These are phyloP conservation scores for Nomada ferruginata DNA, from an alignment of 2,888 invertebrate species.

Conservation along the genomic window DNA sequence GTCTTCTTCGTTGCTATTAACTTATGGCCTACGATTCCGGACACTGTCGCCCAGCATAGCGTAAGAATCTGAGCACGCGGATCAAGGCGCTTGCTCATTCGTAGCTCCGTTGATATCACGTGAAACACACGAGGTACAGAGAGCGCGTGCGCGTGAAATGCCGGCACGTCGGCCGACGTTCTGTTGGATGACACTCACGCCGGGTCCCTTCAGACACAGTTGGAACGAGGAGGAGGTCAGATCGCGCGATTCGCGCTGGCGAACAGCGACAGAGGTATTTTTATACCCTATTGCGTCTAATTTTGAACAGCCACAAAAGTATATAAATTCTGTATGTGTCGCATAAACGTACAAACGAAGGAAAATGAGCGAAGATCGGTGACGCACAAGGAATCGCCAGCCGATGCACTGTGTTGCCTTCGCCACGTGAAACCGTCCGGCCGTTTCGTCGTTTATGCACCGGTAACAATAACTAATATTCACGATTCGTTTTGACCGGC, in stretches of 20 bases:
- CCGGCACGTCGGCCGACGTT: constrained; percentile 43
- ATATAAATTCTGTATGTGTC: constrained; percentile 40
- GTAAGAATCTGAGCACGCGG: constrained; percentile 63
- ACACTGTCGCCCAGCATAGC: constrained; percentile 10
- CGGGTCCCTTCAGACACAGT: constrained; percentile 53
- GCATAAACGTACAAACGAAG: neutral
- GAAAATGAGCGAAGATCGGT: constrained; percentile 29
- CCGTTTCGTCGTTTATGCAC: constrained; percentile 3
- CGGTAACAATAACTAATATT: constrained; percentile 1
- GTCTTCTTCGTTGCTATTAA: constrained; percentile 40
- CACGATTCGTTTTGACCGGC: neutral
- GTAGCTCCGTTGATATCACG: constrained; percentile 73
- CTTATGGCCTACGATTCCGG: constrained; percentile 25
- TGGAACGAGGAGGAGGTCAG: constrained; percentile 52
- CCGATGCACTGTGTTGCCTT: constrained; percentile 31
- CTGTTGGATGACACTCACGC: constrained; percentile 42
- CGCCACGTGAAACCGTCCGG: constrained; percentile 35
- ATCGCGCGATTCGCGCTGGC: constrained; percentile 53
- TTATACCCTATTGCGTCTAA: constrained; percentile 35
- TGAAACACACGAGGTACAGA: constrained; percentile 77
- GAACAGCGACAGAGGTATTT: constrained; percentile 36
- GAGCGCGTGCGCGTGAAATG: constrained; percentile 60
- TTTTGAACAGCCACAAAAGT: neutral
- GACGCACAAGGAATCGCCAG: constrained; percentile 17
- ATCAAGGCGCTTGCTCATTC: constrained; percentile 48